Base-by-base conservation (phyloP, 1,140 invertebrate genomes). In the Atta texana region DNA sequence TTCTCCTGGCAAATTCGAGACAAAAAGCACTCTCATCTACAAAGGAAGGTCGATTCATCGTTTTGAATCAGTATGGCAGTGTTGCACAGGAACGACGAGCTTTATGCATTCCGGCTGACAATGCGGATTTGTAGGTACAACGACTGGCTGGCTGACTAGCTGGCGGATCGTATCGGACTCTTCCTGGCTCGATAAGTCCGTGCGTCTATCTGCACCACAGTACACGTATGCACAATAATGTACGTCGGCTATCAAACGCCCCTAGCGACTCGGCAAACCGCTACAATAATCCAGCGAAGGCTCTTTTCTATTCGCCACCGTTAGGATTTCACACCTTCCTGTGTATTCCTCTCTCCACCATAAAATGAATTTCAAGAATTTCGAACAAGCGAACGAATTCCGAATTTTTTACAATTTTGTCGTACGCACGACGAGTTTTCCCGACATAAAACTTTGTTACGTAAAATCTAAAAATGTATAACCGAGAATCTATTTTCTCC, bases 1-100 rank as follows among this genome's bases (percentile, higher is more conserved):
- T 92, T 92, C 78, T 88, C 66, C 55, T 78, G 51, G 85, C 68
- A 55, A 81, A 85, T 91, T 87, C 75, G 81, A 69, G 68, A 63
- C 55, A 64, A 80, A 87, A 57, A 34, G 81, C 89, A 87, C 86
- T 89, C 85, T 71, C 24, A 31, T 59, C 55, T 64, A 81, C 66
- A 87, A 86, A 66, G 74, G 61, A 53, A 39, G 75, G 18, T 34
- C 76, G 71, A 81, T 72, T 66, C 28, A 18, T 28, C 59, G 34
- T 71, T 81, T 78, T 61, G 69, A 61, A 75, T 57, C 82, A 18
- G 44, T 55, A 39, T 44, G 14, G 14, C 21, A 31, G 57, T 55
- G 24, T 44, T 14, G n/a, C 21, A 31, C 49, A 21, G 53, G 28
- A 81, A 57, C 49, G 80, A 28, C 80, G 34, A 55, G 51, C 49